Conservation (phyloP, 2,888 invertebrate genomes). For the Lithosia quadra region DNA sequence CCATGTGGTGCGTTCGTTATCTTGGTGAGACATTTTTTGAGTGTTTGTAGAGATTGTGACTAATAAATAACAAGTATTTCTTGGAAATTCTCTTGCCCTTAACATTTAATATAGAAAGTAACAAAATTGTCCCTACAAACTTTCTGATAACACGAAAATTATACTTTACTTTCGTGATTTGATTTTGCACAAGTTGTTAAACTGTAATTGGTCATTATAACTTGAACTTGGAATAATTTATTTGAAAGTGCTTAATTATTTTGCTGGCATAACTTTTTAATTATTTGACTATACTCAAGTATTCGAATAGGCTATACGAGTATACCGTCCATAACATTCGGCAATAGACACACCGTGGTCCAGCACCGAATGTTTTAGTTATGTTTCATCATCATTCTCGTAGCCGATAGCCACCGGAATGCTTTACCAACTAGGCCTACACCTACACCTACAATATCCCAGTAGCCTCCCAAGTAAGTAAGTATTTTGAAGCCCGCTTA, state of each 20-base stretch:
- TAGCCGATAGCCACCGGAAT: no score
- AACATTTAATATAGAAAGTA: not conserved
- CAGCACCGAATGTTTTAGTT: not conserved
- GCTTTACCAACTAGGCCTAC: no score
- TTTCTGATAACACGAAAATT: not conserved
- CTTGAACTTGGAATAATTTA: constrained; percentile 1
- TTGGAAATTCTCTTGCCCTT: not conserved
- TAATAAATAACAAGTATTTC: not conserved
- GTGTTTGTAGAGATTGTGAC: no score
- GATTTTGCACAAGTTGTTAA: constrained; percentile 4
- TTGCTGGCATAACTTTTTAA: constrained; percentile 2
- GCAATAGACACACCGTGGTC: no score
- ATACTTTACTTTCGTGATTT: not conserved
- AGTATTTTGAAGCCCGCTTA: no score
- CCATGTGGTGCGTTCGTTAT: no score
- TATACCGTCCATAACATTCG: not conserved
- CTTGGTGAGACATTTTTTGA: no score
- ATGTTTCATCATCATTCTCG: no score
- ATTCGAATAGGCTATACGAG: not conserved
- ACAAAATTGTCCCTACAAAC: not conserved
- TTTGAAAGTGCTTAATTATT: not conserved
- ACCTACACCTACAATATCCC: no score
- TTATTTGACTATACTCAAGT: not conserved
- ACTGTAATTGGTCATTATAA: not conserved
- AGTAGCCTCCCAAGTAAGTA: no score